These are phyloP conservation scores for Hypanus sabinus DNA, from an alignment of 2,113 vertebrate genomes.

Conservation along the genomic window DNA sequence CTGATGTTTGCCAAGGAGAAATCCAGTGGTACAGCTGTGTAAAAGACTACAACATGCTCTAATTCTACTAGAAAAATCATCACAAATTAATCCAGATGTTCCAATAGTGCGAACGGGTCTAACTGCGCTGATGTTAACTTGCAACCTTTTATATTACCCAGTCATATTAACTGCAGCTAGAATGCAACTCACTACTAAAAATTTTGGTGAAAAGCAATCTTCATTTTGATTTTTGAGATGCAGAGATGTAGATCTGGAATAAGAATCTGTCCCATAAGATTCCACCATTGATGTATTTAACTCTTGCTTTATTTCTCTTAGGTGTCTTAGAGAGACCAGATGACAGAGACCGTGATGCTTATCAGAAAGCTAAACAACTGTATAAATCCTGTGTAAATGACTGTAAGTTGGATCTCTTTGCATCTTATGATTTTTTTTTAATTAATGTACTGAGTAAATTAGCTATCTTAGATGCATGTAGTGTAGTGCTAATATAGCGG, in stretches of 20 bases:
- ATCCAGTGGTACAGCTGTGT: background rate
- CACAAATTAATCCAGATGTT: background rate
- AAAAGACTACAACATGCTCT: background rate
- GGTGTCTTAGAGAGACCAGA: constrained; percentile 74
- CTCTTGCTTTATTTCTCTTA: constrained; percentile 45
- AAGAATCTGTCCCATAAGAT: background rate
- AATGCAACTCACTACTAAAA: background rate
- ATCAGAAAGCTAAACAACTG: constrained; percentile 81
- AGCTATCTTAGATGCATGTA: background rate
- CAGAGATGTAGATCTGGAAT: background rate
- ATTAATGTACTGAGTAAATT: background rate
- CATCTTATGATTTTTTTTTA: background rate
- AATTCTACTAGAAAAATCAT: background rate
- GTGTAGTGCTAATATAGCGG: no score
- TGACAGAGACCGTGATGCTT: constrained; percentile 70
- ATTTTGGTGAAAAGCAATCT: background rate
- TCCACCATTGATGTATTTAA: background rate
- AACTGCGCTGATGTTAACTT: background rate
- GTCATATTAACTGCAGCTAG: background rate
- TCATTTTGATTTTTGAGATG: background rate
- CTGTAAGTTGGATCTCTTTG: constrained; percentile 60
- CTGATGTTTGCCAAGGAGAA: background rate
- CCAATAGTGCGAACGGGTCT: background rate
- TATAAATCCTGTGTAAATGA: constrained; percentile 94
- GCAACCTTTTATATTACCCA: background rate